Evolutionary conservation across 2,113 vertebrate species (phyloP), one percentile per base, ranked within the genome.

Genomic region (Colistium nudipinnis): DNA sequence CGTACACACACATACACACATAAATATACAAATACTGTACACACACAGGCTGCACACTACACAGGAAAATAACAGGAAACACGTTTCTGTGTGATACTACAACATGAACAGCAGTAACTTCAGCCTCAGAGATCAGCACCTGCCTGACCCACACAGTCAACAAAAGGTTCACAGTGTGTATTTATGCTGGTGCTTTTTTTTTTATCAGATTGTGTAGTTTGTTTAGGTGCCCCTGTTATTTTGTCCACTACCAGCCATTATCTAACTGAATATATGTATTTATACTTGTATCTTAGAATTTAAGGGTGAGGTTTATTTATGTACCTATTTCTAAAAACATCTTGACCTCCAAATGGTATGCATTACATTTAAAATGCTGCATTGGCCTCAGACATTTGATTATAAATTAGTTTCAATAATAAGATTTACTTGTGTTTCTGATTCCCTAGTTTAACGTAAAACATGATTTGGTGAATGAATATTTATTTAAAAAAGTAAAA

Each of bases 101-200:
- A 11, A 20, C 53, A 27, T 41, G 35, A 48, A 62, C 54, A 25
- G 4, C 49, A 60, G 3, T 17, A 16, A 14, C 44, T 12, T 31
- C 33, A 71, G 13, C 31, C 25, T 43, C 62, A 82, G 56, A 66
- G 54, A 56, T 64, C 22, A 60, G 48, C 77, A 75, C 65, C 35
- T 64, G 62, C 49, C 41, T 64, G 56, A 48, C 45, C 4, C 27
- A 66, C 47, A 74, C 53, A 54, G 33, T 66, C 79, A 79, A 45
- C 68, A 53, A 12, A 31, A 45, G 5, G 7, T 62, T 56, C 51
- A 61, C 45, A 70, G 22, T 16, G n/a, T 48, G 54, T 33, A 13
- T 57, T 61, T 39, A 28, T 43, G 13, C 11, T 38, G 14, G 13
- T 39, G 4, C n/a, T n/a, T n/a, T n/a, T n/a, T n/a, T n/a, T n/a